Conservation (phyloP, 2,113 vertebrate species). For the Elachura formosa region DNA sequence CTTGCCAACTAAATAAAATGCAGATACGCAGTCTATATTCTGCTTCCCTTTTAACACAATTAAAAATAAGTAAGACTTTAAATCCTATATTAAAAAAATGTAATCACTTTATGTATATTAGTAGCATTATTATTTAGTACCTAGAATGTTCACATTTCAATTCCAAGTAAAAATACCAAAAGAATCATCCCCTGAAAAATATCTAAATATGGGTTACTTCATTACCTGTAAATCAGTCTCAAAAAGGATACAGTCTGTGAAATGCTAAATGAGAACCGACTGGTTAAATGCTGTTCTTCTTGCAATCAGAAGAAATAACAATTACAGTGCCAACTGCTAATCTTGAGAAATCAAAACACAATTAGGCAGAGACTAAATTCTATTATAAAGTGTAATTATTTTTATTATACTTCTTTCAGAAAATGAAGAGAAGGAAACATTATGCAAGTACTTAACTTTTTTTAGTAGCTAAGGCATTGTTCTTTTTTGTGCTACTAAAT, state of each 20-base stretch:
- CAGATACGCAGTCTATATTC: not conserved
- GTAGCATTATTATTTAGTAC: conserved; percentile 8
- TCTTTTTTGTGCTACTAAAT: conserved; percentile 7
- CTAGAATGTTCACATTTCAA: conserved; percentile 18
- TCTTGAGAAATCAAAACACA: conserved; percentile 65
- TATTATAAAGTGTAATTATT: conserved; percentile 58
- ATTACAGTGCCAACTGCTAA: conserved; percentile 27
- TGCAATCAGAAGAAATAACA: conserved; percentile 50
- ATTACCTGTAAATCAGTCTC: conserved; percentile 58
- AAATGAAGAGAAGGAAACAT: conserved; percentile 30
- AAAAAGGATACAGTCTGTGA: not conserved
- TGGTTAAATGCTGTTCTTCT: not conserved
- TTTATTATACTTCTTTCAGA: conserved; percentile 52
- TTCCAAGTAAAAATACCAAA: conserved; percentile 40
- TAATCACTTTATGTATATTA: not conserved
- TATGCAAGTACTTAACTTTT: conserved; percentile 1
- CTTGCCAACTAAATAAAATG: not conserved
- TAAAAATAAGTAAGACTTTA: not conserved
- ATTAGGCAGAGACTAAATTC: conserved; percentile 49
- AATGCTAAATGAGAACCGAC: not conserved
- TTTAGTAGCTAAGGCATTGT: conserved; percentile 3
- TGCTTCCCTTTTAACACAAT: not conserved
- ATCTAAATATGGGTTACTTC: conserved; percentile 67
- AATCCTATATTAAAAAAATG: not conserved
- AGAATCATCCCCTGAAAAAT: conserved; percentile 24